Evolutionary conservation across 1,140 invertebrate genomes (phyloP), one percentile per base, ranked within the genome.

Genomic region (Acromyrmex charruanus): DNA sequence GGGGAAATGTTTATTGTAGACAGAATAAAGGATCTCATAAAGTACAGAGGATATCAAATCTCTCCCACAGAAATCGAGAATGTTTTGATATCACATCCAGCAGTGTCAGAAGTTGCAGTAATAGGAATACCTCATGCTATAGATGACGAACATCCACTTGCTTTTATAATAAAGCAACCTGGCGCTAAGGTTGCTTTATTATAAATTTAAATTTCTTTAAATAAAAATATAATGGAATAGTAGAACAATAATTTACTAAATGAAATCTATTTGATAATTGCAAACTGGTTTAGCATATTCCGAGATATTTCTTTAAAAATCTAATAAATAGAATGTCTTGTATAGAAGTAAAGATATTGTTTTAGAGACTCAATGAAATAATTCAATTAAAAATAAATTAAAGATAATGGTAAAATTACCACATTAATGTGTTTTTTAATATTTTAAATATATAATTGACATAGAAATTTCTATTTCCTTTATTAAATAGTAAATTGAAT

Each of bases 31-130:
- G 96, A 97, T 86, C 86, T 97, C 6, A 96, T 97, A 65, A 97
- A 97, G 88, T 96, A 96, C 35, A 96, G 96, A 92, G 96, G 95
- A 51, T 89, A 95, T 66, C 96, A 96, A 88, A 95, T 96, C 2
- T 91, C 96, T 0, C 97, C 97, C 0, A 94, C 95, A 0, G 96
- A 97, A 91, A 93, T 97, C 21, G 97, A 97, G 92, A 94, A 94
- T 77, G 12, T 97, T 3, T 92, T 97, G 39, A 87, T 95, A 9
- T 93, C 91, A 9, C 96, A 97, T 92, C 95, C 96, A 9, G 94
- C 89, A 7, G 94, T 97, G 4, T 89, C 91, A 35, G 97, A 97
- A 89, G 96, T 94, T 25, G 96, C 95, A 1, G 97, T 97, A 0
- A 93, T 97, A 63, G 96, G 96, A 1, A 88, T 97, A 3, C 96